Percentiles rank a stretch among this genome's conserved stretches.
Evolutionary conservation across 2,797 vertebrate species (phyloP).

Genomic region (Remorina albescens): DNA sequence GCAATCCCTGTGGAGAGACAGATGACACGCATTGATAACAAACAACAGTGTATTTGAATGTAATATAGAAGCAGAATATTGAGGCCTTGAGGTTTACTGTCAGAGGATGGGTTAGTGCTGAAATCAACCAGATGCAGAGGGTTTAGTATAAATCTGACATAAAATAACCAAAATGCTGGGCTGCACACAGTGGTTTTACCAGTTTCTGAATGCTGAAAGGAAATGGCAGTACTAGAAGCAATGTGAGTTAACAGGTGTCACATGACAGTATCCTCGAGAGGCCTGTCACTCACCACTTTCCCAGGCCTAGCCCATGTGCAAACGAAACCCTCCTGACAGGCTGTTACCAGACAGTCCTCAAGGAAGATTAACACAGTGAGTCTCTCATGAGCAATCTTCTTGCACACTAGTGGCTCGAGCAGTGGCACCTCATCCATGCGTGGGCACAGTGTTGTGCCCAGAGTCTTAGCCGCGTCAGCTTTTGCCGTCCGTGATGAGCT

Average conservation of each 20-base stretch:
- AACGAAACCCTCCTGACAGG: conserved; percentile 99
- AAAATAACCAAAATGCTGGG: conserved; percentile 45
- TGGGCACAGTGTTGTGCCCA: conserved; percentile 94
- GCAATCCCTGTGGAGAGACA: conserved; percentile 90
- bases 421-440: conserved; percentile 98
- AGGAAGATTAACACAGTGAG: conserved; percentile 99
- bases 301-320: conserved; percentile 99
- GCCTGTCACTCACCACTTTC: conserved; percentile 95
- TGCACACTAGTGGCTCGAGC: conserved; percentile 98
- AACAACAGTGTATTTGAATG: conserved; percentile 44
- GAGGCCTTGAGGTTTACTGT: conserved; percentile 51
- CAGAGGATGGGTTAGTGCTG: conserved; percentile 18
- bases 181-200: conserved; percentile 29
- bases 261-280: conserved; percentile 66
- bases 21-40: conserved; percentile 69
- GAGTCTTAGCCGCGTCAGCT: conserved; percentile 93
- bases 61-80: conserved; percentile 49
- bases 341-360: conserved; percentile 99
- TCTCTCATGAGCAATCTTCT: conserved; percentile 99
- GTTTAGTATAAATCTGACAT: conserved; percentile 36
- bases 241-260: conserved; percentile 55
- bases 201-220: conserved; percentile 33
- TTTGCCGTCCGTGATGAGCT: conserved; percentile 86
- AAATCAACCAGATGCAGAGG: conserved; percentile 34
- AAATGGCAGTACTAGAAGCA: conserved; percentile 31